Evolutionary conservation across 2,888 invertebrate genomes (phyloP).

Genomic region (Cenopis cana): DNA sequence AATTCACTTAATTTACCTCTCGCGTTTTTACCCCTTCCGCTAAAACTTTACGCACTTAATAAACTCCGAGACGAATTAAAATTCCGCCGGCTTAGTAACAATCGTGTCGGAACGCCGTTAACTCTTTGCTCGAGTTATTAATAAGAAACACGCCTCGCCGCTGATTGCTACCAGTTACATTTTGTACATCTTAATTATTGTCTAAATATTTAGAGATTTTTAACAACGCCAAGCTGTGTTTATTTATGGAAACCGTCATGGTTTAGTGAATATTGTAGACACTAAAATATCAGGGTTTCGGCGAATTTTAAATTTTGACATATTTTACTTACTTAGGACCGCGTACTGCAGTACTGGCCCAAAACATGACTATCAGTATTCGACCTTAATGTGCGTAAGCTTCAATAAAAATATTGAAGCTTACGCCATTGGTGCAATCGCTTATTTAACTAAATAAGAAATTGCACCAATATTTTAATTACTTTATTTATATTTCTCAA

Average conservation of each 20-base stretch:
- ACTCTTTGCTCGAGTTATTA: conserved; percentile 76
- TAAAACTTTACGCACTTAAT: conserved; percentile 84
- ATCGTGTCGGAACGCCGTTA: conserved; percentile 78
- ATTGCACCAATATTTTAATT: too few relatives aligned
- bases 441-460: too few relatives aligned
- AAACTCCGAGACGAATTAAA: conserved; percentile 82
- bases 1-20: conserved; percentile 80
- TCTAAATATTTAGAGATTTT: conserved; percentile 41
- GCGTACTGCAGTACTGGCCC: too few relatives aligned
- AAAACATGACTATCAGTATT: too few relatives aligned
- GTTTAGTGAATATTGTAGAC: neutral
- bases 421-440: too few relatives aligned
- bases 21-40: conserved; percentile 65
- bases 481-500: too few relatives aligned
- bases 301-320: too few relatives aligned
- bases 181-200: conserved; percentile 44
- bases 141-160: conserved; percentile 69
- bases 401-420: too few relatives aligned
- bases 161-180: conserved; percentile 56
- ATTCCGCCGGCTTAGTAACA: conserved; percentile 81
- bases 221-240: conserved; percentile 14
- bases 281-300: neutral
- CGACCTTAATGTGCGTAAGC: too few relatives aligned
- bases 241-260: conserved; percentile 4
- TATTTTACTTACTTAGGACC: too few relatives aligned